Evolutionary conservation across 2,888 invertebrate species (phyloP), one percentile per base, ranked within the genome.

Genomic region (Luperina testacea): DNA sequence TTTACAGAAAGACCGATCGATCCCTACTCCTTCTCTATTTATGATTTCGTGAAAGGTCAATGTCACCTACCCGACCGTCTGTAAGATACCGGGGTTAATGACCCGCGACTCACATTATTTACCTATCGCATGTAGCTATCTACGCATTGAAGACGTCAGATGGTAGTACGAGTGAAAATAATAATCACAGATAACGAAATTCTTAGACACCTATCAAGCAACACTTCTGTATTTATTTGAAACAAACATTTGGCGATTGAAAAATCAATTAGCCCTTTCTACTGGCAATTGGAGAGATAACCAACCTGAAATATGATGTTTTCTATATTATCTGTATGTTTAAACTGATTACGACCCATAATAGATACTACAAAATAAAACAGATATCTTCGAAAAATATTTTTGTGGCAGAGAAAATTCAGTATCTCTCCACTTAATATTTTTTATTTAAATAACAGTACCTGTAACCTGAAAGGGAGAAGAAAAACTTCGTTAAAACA

Each of bases 51-150:
- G 64, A 88, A 88, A 90, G 90, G 90, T 92, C 92, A 92, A 92
- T 90, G 92, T 92, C 92, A 92, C 91, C 91, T 87, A 87, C 78
- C 80, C 88, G 88, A 80, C 86, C 90, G 89, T 89, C 89, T 88
- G 85, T 82, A 85, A 87, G 88, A 90, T 88, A 87, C 45, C 81
- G 78, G 80, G 92, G 90, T 92, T 89, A 90, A 86, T 87, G 91
- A 90, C 87, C 90, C 73, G 77, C 82, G 80, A 78, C 84, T 79
- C 77, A 79, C 63, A 77, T 71, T 88, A 85, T 88, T 89, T 87
- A 89, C 84, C 83, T 89, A 87, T 81, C 72, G 77, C 77, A 83
- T 72, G 77, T 86, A 72, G 64, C 72, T 78, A 72, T 78, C 79
- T 80, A 77, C 65, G 76, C 78, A 75, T 51, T 77, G 51, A 72